Conservation (phyloP, 2,113 vertebrate genomes). For the Tychaedon coryphoeus region DNA sequence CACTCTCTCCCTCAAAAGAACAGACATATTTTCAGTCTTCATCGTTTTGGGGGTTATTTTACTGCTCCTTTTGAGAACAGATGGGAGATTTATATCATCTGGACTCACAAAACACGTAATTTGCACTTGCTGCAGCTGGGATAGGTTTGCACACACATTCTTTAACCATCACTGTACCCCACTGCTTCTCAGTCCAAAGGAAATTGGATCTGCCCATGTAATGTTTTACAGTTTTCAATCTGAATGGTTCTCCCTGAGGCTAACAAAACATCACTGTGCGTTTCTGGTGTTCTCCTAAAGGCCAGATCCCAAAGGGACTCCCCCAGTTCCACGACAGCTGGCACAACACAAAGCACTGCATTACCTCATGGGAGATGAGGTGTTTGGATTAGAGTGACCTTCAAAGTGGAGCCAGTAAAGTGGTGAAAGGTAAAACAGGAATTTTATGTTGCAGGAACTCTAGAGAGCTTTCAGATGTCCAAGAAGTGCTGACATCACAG, state of each 20-base stretch:
- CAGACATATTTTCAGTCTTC: not conserved
- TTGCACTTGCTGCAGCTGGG: not conserved
- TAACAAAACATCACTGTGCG: not conserved
- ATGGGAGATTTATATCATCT: not conserved
- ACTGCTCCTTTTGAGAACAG: not conserved
- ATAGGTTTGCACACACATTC: not conserved
- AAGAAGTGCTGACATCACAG: not conserved
- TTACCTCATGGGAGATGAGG: not conserved
- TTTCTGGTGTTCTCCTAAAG: not conserved
- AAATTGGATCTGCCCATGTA: not conserved
- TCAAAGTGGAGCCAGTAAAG: not conserved
- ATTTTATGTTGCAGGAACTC: not conserved
- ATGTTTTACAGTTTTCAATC: not conserved
- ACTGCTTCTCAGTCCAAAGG: not conserved
- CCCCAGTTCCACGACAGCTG: not conserved
- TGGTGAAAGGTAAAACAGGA: not conserved
- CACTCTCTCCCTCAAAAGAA: not conserved
- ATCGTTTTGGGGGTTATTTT: not conserved
- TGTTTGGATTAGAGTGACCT: not conserved
- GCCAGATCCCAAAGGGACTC: not conserved
- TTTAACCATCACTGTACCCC: not conserved
- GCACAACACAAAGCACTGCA: not conserved
- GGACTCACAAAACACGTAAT: not conserved
- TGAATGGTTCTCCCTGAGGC: not conserved
- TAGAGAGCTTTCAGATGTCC: not conserved